A percentile compares a stretch with the other conserved stretches of the same genome.
These are phyloP conservation scores for Cataglyphis hispanica DNA, from an alignment of 1,140 invertebrate species.

Conservation along the genomic window DNA sequence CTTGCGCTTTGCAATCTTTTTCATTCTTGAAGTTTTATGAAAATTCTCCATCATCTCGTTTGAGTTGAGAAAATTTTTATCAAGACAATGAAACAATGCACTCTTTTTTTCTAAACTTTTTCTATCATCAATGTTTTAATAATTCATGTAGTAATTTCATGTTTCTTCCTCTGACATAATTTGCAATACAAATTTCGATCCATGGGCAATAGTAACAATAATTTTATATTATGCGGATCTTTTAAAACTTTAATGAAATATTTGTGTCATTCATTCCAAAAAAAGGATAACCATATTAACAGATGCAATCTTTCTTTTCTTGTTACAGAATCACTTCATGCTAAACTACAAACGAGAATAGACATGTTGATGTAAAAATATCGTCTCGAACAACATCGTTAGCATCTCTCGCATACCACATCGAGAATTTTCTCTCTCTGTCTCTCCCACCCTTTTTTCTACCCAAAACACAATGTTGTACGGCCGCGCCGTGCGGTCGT, in stretches of 20 bases:
- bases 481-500: background rate
- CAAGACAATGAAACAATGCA: background rate
- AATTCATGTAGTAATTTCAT: too few species aligned
- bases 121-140: background rate
- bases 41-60: background rate
- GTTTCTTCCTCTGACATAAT: background rate
- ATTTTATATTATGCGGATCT: background rate
- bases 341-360: conserved; percentile 4
- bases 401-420: conserved; percentile 43
- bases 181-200: background rate
- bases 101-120: background rate
- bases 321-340: background rate
- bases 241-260: background rate
- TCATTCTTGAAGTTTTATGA: background rate
- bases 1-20: background rate
- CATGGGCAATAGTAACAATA: background rate
- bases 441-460: conserved; percentile 14
- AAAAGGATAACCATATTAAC: background rate
- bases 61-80: background rate
- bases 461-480: conserved; percentile 45
- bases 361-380: conserved; percentile 17
- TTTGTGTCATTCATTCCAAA: background rate
- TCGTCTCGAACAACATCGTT: conserved; percentile 20
- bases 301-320: background rate
- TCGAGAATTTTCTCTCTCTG: conserved; percentile 5